Percentiles rank a stretch among this genome's conserved stretches.
These are phyloP conservation scores for Ommatoiulus sabulosus DNA, from an alignment of 2,888 invertebrate species.

Conservation along the genomic window DNA sequence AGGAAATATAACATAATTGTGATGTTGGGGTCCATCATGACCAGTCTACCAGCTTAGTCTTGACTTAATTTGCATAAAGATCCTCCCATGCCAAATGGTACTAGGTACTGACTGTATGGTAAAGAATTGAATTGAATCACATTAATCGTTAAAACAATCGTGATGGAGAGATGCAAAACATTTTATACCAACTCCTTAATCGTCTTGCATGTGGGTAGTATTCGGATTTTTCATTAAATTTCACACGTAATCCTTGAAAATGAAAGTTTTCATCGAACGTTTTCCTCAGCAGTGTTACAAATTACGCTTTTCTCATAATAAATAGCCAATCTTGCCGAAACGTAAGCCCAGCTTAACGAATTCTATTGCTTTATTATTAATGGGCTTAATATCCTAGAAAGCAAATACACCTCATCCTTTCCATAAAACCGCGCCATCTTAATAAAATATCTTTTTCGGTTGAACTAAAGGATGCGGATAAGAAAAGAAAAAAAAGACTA, in stretches of 20 bases:
- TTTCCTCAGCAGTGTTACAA: neutral
- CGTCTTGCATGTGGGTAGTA: too few species aligned
- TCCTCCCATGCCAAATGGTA: too few species aligned
- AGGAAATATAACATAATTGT: too few species aligned
- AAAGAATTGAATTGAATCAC: too few species aligned
- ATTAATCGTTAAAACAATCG: too few species aligned
- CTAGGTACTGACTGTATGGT: too few species aligned
- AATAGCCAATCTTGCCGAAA: neutral
- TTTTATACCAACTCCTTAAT: too few species aligned
- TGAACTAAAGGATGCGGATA: slow-evolving; percentile 38
- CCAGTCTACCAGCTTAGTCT: too few species aligned
- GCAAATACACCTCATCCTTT: slow-evolving; percentile 30
- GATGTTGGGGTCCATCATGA: too few species aligned
- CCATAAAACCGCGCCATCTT: slow-evolving; percentile 17
- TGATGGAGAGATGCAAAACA: too few species aligned
- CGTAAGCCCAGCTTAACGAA: neutral
- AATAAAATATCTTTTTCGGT: slow-evolving; percentile 31
- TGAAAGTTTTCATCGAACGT: neutral
- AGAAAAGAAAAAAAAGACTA: slow-evolving; percentile 35
- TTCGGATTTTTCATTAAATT: neutral
- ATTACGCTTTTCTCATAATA: slow-evolving; percentile 9
- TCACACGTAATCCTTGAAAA: neutral
- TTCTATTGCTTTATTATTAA: slow-evolving; percentile 31
- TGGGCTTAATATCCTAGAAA: slow-evolving; percentile 29
- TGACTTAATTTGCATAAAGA: too few species aligned